Evolutionary conservation across 2,888 invertebrate species (phyloP).

Genomic region (Unio delphinus): DNA sequence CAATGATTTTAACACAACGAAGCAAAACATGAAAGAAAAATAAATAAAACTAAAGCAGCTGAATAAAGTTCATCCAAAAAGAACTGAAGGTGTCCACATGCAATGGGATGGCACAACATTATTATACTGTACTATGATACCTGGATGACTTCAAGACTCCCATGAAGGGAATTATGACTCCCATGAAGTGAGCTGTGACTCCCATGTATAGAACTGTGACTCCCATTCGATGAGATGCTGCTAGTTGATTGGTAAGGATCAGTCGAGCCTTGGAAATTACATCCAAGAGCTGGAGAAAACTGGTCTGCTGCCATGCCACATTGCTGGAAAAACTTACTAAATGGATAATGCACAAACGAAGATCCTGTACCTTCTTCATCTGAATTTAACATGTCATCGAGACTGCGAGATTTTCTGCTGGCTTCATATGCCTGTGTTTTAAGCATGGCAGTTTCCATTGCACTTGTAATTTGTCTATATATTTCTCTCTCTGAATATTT

Average conservation of each 20-base stretch:
- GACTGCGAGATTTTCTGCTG: slow-evolving; percentile 66
- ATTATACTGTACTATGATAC: slow-evolving; percentile 55
- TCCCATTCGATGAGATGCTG: slow-evolving; percentile 69
- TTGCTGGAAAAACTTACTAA: slow-evolving; percentile 45
- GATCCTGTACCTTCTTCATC: slow-evolving; percentile 48
- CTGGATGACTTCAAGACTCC: slow-evolving; percentile 68
- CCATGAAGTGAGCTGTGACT: slow-evolving; percentile 70
- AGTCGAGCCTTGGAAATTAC: slow-evolving; percentile 52
- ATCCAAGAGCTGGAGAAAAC: slow-evolving; percentile 52
- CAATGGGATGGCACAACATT: no score
- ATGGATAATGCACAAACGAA: slow-evolving; percentile 44
- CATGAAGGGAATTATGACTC: slow-evolving; percentile 67
- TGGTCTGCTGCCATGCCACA: slow-evolving; percentile 50
- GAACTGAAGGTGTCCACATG: no score
- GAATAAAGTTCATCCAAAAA: no score
- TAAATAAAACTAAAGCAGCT: no score
- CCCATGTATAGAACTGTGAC: slow-evolving; percentile 67
- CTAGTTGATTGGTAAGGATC: slow-evolving; percentile 67
- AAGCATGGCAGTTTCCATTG: slow-evolving; percentile 65
- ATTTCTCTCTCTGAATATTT: slow-evolving; percentile 60
- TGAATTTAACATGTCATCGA: slow-evolving; percentile 67
- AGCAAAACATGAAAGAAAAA: no score
- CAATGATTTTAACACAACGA: no score
- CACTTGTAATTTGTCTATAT: slow-evolving; percentile 62
- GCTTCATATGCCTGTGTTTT: slow-evolving; percentile 55